phyloP scores from a whole-genome alignment of 1,140 invertebrate genomes.

The Mesaphorura yosii region DNA sequence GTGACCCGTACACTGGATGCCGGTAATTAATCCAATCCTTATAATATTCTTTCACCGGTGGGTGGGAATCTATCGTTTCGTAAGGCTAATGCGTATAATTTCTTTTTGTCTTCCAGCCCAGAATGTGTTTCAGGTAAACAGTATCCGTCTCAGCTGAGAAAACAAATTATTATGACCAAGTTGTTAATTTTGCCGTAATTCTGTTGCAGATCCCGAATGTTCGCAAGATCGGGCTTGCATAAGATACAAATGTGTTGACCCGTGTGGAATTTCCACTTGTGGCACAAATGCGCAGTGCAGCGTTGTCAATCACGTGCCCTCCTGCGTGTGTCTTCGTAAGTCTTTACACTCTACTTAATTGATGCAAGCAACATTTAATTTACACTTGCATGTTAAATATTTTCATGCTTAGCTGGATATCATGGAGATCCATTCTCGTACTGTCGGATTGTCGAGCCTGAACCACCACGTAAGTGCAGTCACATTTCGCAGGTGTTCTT shows the following conservation, averaged over 20 bases:
- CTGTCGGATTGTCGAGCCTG: constrained; percentile 29
- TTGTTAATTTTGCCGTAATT: too few relatives aligned
- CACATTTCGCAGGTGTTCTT: too few relatives aligned
- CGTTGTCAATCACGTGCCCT: constrained; percentile 59
- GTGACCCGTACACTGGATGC: constrained; percentile 22
- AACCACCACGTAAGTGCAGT: constrained; percentile 11
- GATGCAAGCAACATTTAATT: constrained; percentile 40
- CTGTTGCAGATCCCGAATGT: constrained; percentile 63
- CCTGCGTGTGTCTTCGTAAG: constrained; percentile 65
- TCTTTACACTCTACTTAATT: constrained; percentile 63
- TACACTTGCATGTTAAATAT: constrained; percentile 25
- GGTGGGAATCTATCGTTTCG: constrained; percentile 59
- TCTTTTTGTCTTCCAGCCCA: too few relatives aligned
- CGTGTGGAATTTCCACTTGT: constrained; percentile 61
- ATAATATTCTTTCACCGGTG: constrained; percentile 69
- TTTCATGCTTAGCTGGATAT: constrained; percentile 54
- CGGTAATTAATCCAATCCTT: too few relatives aligned
- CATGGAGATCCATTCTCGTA: constrained; percentile 64
- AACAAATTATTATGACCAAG: too few relatives aligned
- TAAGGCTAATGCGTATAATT: too few relatives aligned
- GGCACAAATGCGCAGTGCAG: constrained; percentile 71
- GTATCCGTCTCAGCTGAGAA: too few relatives aligned
- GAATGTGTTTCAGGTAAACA: too few relatives aligned
- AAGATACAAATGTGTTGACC: constrained; percentile 69
- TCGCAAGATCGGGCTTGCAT: constrained; percentile 57